Base-by-base conservation (phyloP, 2,113 vertebrate species). In the Sarotherodon lohbergeri region DNA sequence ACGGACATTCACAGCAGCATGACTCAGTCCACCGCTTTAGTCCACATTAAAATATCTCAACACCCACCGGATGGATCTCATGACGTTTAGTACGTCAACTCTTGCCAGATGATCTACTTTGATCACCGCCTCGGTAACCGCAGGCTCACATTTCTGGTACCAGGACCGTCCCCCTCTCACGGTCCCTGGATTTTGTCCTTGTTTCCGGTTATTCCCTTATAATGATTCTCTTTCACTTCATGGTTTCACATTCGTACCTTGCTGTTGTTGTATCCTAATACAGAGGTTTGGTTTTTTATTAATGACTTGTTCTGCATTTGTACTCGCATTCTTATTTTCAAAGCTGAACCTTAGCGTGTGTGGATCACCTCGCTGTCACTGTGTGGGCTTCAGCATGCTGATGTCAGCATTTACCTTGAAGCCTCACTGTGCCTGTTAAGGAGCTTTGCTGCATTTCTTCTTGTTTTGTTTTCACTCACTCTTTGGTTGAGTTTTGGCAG, bases 151-250 rank as follows among this genome's bases (percentile, higher is more conserved):
- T 10, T 73, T 27, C 66, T 73, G 66, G 22, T 71, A 71, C 7
- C 0, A 1, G 36, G n/a, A 24, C 7, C 2, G 66, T 71, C n/a
- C 66, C 0, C 2, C 1, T 4, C 13, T 73, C 66, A 46, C 7
- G 0, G 39, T 27, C 13, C 19, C 63, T 68, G 19, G 2, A 22
- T 8, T n/a, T 39, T 39, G 34, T 68, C 34, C 19, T 3, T 8
- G 63, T 68, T 48, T 48, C 43, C 43, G 3, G 43, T 48, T 14
- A 48, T 48, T 68, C 34, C 6, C 34, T 68, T 1, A 5, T 39
- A 39, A 41, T 1, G 34, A 8, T 39, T 68, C 2, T 68, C 34
- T 68, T 63, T 4, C 9, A 39, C 17, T 1, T 39, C 61, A 5
- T 19, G 61, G 61, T 39, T 66, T 66, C 2, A 3, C 17, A 36